phyloP scores from a whole-genome alignment of 2,888 invertebrate species.

The Hartigia nigra region DNA sequence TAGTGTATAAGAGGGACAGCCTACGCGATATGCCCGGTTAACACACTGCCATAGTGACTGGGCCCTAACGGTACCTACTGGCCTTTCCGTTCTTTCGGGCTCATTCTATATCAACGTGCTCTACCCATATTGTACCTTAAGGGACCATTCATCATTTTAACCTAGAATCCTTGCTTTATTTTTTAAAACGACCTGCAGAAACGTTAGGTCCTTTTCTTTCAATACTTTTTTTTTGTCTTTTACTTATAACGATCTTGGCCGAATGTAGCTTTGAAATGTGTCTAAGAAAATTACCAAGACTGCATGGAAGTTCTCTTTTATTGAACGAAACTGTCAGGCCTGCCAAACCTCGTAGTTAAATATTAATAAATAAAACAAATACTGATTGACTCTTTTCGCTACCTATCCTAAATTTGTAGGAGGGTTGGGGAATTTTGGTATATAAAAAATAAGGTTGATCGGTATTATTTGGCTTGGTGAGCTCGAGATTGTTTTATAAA shows the following conservation, averaged over 20 bases:
- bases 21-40: conserved; percentile 42
- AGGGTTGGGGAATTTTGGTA: no score
- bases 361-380: not conserved
- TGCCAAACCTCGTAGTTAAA: not conserved
- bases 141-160: not conserved
- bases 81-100: not conserved
- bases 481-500: not conserved
- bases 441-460: not conserved
- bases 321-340: not conserved
- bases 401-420: not conserved
- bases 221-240: no score
- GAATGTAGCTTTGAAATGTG: not conserved
- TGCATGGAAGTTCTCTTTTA: not conserved
- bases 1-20: not conserved
- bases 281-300: not conserved
- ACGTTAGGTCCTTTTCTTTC: not conserved
- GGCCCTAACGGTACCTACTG: conserved; percentile 45
- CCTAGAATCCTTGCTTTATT: not conserved
- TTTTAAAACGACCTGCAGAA: not conserved
- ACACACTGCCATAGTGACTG: conserved; percentile 55
- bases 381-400: not conserved
- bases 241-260: no score
- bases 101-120: not conserved
- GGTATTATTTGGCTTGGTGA: not conserved
- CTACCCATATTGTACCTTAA: not conserved